Evolutionary conservation across 2,797 vertebrate genomes (phyloP), one percentile per base, ranked within the genome.

Genomic region (Dryobates pubescens): DNA sequence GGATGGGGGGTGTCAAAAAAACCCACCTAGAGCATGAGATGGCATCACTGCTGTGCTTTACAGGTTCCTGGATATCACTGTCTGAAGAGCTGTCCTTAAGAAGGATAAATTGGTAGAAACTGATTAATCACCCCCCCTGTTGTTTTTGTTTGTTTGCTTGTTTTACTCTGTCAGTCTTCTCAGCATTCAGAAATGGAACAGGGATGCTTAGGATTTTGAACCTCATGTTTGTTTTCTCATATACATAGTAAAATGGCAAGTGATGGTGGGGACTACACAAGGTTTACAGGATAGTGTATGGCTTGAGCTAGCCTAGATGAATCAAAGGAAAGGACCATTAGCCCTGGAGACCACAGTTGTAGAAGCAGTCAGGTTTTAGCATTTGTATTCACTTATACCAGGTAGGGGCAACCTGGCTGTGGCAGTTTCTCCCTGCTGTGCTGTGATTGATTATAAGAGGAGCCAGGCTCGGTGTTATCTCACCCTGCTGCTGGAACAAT

Each of bases 381-480:
- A 67, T 56, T 51, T 90, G 18, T 45, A 43, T 53, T 71, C 17
- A 71, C 34, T 56, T 47, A 29, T 7, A 12, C 2, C 24, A 49
- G 27, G 49, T 43, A 71, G 54, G 68, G 26, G 62, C 76, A 76
- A 89, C 59, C 53, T 85, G 82, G 57, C 69, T 57, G 58, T 20
- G 38, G 76, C 58, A 67, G 47, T 63, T 85, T 59, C 72, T 82
- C 53, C 86, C 72, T 82, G 64, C 43, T 76, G 49, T 45, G 76
- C 54, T 30, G n/a, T 79, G 80, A 91, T 80, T 80, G 73, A 47
- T 64, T 63, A 22, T 63, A 86, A 47, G 75, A 91, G 88, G 76
- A 85, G 64, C 29, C 82, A 89, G 76, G 79, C 88, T 89, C 73
- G 43, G 53, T 53, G 76, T 94, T 91, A 82, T 26, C 68, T 92